Evolutionary conservation across 2,113 vertebrate species (phyloP), one percentile per base, ranked within the genome.

Genomic region (Callospermophilus lateralis): DNA sequence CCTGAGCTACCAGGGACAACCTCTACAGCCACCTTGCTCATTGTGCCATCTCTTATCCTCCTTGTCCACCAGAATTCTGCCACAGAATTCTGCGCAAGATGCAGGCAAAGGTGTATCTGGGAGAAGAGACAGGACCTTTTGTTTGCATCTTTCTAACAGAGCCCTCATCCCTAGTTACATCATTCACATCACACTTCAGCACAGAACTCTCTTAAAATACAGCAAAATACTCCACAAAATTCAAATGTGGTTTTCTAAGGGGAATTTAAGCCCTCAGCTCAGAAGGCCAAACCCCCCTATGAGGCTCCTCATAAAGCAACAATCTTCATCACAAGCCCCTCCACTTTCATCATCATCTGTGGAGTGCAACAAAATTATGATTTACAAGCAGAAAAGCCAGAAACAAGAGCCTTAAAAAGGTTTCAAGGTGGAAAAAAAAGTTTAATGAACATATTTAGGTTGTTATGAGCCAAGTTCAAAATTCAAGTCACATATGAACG

Each of bases 401-500:
- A 94, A 45, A 58, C 93, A 76, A 91, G 7, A 55, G 32, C 7
- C 39, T 92, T 72, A 24, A 51, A 94, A 91, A 61, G 19, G 48
- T 91, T 93, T 90, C 51, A 32, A 84, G 53, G 84, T 90, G 24
- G 65, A 77, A 51, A 51, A 51, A 51, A 51, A 24, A 67, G 34
- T 80, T 83, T 48, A 95, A 93, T 73, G 84, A 89, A 55, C n/a
- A 53, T 77, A 90, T 89, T 96, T 84, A 84, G 53, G 61, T 73
- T 87, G 70, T 63, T 84, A 28, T 15, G 70, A 90, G 51, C 84
- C 79, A 92, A 88, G 72, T 95, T 93, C 95, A 93, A 97, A 97
- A 97, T 96, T 96, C 89, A 88, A 98, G 92, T 96, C 96, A 97
- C 92, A 96, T 96, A 73, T 34, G 74, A 97, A 96, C 78, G 76